A percentile compares a stretch with the other conserved stretches of the same genome.
Evolutionary conservation across 2,888 invertebrate species (phyloP).

Genomic region (Yponomeuta malinellus): DNA sequence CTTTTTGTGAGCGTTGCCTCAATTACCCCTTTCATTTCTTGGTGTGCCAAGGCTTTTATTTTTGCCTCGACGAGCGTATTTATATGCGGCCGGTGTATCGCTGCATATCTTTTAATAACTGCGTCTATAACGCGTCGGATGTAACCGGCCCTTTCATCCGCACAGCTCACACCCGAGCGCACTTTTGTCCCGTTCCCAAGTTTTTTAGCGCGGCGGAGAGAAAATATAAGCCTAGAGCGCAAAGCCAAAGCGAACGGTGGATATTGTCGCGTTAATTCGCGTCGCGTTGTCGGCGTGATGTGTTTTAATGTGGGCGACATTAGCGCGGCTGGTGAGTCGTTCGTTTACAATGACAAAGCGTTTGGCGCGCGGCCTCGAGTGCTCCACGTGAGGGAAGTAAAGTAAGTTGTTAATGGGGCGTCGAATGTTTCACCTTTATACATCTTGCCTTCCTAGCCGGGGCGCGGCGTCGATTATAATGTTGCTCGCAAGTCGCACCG

Average conservation of each 20-base stretch:
- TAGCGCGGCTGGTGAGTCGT: slow-evolving; percentile 35
- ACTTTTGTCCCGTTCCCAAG: slow-evolving; percentile 12
- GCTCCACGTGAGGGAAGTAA: slow-evolving; percentile 11
- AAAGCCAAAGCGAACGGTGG: slow-evolving; percentile 26
- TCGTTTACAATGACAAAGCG: slow-evolving; percentile 52
- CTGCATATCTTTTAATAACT: slow-evolving; percentile 54
- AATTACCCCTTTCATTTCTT: slow-evolving; percentile 61
- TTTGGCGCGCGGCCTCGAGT: slow-evolving; percentile 37
- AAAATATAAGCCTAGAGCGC: slow-evolving; percentile 39
- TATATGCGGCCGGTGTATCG: slow-evolving; percentile 36
- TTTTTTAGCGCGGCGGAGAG: slow-evolving; percentile 21
- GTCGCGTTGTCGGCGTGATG: slow-evolving; percentile 33
- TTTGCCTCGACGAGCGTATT: slow-evolving; percentile 44
- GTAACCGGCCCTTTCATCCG: slow-evolving; percentile 38
- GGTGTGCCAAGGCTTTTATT: slow-evolving; percentile 55
- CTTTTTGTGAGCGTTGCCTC: slow-evolving; percentile 52
- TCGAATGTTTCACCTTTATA: slow-evolving; percentile 35
- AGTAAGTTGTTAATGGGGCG: slow-evolving; percentile 30
- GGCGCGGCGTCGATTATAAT: slow-evolving; percentile 8
- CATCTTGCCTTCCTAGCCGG: not conserved
- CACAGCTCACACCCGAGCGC: slow-evolving; percentile 22
- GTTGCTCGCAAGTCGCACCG: not conserved
- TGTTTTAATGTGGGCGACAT: slow-evolving; percentile 35
- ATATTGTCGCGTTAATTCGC: slow-evolving; percentile 49
- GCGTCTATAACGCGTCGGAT: slow-evolving; percentile 36